A percentile compares a stretch with the other conserved stretches of the same genome.
These are phyloP conservation scores for Temnothorax rugatulus DNA, from an alignment of 2,888 invertebrate genomes.

Conservation along the genomic window DNA sequence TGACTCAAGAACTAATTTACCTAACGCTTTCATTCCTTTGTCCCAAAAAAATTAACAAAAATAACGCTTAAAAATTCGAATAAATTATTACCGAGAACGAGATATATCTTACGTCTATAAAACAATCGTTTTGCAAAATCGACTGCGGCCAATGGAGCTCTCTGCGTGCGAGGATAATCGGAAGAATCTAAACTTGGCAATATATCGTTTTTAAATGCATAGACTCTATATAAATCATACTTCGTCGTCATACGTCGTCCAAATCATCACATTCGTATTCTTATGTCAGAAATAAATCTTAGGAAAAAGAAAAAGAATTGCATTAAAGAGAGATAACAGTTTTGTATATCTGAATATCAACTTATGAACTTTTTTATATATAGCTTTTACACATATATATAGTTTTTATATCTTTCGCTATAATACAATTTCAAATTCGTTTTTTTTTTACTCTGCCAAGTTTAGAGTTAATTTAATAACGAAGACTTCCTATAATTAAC, in stretches of 20 bases:
- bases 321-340: not conserved
- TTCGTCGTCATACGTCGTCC: constrained; percentile 19
- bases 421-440: not conserved
- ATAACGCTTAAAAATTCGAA: no score
- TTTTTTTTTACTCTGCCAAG: constrained; percentile 37
- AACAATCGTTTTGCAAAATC: constrained; percentile 67
- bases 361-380: constrained; percentile 18
- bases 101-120: constrained; percentile 78
- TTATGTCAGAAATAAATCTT: constrained; percentile 33
- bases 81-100: no score
- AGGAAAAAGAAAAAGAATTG: not conserved
- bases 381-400: constrained; percentile 11
- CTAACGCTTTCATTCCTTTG: no score
- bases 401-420: constrained; percentile 10
- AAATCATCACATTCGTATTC: constrained; percentile 19
- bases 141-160: constrained; percentile 20
- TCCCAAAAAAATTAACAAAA: no score
- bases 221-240: constrained; percentile 9
- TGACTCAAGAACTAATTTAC: no score
- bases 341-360: constrained; percentile 14
- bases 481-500: not conserved
- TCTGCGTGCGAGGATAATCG: constrained; percentile 47
- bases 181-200: constrained; percentile 53
- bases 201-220: not conserved
- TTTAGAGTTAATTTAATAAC: constrained; percentile 31